Percentiles rank a stretch among this genome's conserved stretches.
These are phyloP conservation scores for Opisthocomus hoazin DNA, from an alignment of 2,113 vertebrate genomes.

Conservation along the genomic window DNA sequence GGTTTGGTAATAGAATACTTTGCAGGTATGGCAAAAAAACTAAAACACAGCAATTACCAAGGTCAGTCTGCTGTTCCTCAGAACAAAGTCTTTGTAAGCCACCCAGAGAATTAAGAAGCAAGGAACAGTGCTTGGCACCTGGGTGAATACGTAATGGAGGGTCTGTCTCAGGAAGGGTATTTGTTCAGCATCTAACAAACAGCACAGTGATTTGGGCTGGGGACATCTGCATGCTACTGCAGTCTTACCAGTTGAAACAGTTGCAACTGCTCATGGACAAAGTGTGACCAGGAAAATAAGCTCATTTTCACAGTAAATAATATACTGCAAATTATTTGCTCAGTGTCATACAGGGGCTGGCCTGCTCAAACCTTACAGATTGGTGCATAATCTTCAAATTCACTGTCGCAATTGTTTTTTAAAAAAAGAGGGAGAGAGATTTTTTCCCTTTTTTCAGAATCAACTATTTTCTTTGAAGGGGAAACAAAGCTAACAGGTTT, in stretches of 20 bases:
- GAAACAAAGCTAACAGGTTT: constrained; percentile 1
- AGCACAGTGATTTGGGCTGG: background rate
- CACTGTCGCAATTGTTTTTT: background rate
- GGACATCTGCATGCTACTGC: background rate
- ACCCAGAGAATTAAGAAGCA: background rate
- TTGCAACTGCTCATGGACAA: background rate
- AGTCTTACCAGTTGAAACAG: background rate
- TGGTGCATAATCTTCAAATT: background rate
- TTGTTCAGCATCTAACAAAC: background rate
- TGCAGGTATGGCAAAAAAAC: background rate
- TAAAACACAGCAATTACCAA: background rate
- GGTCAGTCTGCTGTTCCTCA: background rate
- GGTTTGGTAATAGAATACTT: background rate
- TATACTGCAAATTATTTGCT: background rate
- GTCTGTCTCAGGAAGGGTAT: background rate
- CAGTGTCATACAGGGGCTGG: background rate
- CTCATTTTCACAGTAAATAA: background rate
- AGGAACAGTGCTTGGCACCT: background rate
- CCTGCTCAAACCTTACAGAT: background rate
- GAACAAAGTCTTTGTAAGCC: background rate
- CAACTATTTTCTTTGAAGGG: background rate
- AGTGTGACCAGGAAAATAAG: background rate
- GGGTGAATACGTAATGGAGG: fast-evolving
- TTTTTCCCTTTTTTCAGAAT: background rate
- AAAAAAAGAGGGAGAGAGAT: fast-evolving